A percentile compares a stretch with the other conserved stretches of the same genome.
Evolutionary conservation across 23 tunicate species (phyloP).

Genomic region (Oikopleura dioica): DNA sequence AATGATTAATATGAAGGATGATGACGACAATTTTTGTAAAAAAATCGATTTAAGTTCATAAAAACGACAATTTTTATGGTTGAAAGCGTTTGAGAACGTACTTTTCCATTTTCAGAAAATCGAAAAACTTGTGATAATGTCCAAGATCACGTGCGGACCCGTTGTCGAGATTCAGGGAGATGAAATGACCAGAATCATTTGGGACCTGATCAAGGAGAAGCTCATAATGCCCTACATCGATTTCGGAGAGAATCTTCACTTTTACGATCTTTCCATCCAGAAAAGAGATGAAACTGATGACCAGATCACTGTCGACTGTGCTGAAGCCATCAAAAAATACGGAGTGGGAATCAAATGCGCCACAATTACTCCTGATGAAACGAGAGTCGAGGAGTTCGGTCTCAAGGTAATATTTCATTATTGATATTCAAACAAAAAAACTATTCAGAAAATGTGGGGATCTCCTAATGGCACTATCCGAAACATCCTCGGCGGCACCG

Average conservation of each 20-base stretch:
- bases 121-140: no score
- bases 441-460: conserved; percentile 16
- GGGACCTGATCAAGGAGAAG: conserved; percentile 81
- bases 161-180: conserved; percentile 98
- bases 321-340: not conserved
- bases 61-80: no score
- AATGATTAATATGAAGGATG: no score
- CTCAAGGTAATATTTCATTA: no score
- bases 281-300: conserved; percentile 81
- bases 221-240: conserved; percentile 62
- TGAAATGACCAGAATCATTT: conserved; percentile 96
- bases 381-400: conserved; percentile 3
- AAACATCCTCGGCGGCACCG: conserved; percentile 6
- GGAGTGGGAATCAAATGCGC: conserved; percentile 9
- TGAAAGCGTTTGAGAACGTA: no score
- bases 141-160: conserved; percentile 74
- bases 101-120: no score
- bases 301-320: not conserved
- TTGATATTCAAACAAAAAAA: no score
- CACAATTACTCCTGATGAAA: conserved; percentile 9
- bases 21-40: no score
- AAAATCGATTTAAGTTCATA: no score
- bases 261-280: conserved; percentile 67
- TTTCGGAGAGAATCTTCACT: conserved; percentile 56
- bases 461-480: conserved; percentile 9